phyloP scores from a whole-genome alignment of 1,140 invertebrate species.

The Macrocentrus cingulum region DNA sequence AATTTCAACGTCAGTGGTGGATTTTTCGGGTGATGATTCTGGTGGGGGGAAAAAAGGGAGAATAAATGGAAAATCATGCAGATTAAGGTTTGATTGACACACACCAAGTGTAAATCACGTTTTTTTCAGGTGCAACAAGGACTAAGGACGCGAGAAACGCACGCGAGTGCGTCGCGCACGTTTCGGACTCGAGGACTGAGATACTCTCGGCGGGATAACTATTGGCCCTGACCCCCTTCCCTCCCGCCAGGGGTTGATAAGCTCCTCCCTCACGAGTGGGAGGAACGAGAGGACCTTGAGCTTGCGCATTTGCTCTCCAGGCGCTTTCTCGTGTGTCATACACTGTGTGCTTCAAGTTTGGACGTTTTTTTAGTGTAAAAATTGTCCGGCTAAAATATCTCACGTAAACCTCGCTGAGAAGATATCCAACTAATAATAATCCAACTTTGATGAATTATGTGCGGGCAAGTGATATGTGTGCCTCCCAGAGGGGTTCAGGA shows the following conservation, averaged over 20 bases:
- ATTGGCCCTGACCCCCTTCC: constrained; percentile 42
- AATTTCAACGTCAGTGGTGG: background rate
- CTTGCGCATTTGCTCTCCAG: constrained; percentile 48
- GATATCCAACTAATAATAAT: no score
- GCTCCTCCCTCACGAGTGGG: constrained; percentile 52
- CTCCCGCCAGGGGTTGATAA: constrained; percentile 38
- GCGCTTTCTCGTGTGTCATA: constrained; percentile 38
- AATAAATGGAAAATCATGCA: background rate
- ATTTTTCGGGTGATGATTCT: background rate
- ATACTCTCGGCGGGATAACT: constrained; percentile 42
- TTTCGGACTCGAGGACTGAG: constrained; percentile 53
- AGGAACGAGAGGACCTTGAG: constrained; percentile 33
- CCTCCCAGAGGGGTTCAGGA: no score
- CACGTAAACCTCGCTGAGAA: no score
- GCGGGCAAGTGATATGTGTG: no score
- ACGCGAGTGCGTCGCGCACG: constrained; percentile 44
- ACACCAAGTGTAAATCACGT: background rate
- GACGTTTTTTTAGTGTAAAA: constrained; percentile 2
- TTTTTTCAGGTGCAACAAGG: background rate
- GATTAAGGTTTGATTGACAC: no score
- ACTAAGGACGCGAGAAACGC: constrained; percentile 24
- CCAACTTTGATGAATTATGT: no score
- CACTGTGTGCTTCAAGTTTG: constrained; percentile 21
- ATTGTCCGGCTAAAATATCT: background rate
- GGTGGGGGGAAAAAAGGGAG: background rate